phyloP scores from a whole-genome alignment of 92 coral and sea anemone species.

The Umimayanthus chanpuru region DNA sequence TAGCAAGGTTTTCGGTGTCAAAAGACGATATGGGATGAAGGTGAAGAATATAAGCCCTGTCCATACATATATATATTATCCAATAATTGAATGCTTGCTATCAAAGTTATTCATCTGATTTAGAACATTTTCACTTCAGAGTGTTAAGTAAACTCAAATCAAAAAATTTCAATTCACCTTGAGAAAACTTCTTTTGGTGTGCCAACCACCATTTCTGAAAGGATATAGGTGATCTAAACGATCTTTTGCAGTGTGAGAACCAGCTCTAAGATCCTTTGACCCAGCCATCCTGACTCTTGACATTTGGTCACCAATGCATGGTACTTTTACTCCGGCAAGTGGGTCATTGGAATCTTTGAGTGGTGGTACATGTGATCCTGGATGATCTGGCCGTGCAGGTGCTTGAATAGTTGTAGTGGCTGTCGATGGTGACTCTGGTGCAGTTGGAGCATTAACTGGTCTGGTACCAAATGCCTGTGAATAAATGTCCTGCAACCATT shows the following conservation, averaged over 20 bases:
- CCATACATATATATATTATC: not conserved
- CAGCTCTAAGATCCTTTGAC: conserved; percentile 47
- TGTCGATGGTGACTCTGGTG: not conserved
- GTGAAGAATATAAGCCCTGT: not conserved
- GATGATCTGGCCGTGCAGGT: conserved; percentile 37
- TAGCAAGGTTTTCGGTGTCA: not conserved
- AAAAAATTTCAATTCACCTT: conserved; percentile 30
- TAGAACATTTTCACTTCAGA: not conserved
- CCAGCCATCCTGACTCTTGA: conserved; percentile 48
- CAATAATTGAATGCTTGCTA: not conserved
- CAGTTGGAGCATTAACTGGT: conserved; percentile 28
- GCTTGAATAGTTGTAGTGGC: conserved; percentile 15
- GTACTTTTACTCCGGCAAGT: conserved; percentile 50
- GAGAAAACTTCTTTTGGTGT: conserved; percentile 51
- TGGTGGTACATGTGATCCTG: conserved; percentile 61
- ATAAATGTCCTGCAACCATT: conserved; percentile 44
- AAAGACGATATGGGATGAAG: not conserved
- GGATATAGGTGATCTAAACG: conserved; percentile 47
- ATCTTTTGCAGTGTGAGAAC: conserved; percentile 36
- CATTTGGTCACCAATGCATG: conserved; percentile 52
- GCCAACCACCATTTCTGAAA: conserved; percentile 37
- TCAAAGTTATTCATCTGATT: too few species aligned
- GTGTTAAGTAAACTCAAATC: not conserved
- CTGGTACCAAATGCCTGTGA: conserved; percentile 20
- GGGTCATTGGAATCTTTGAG: conserved; percentile 39